These are phyloP conservation scores for Eurystomus gularis DNA, from an alignment of 2,113 vertebrate genomes.

Conservation along the genomic window DNA sequence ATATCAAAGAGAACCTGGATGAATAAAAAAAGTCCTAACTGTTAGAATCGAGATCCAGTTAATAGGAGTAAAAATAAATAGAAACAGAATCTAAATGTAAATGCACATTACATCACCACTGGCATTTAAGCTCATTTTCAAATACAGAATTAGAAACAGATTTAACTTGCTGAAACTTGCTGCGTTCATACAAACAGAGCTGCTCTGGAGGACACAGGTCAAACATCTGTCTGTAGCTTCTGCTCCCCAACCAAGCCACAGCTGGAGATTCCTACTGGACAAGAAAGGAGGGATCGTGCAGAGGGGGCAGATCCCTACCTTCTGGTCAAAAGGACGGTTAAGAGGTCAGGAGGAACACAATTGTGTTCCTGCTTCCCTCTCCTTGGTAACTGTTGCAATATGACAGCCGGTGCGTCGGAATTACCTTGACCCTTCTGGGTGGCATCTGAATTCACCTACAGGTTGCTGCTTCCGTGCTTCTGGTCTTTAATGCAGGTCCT, in stretches of 20 bases:
- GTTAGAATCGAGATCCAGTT: neutral
- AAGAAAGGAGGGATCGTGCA: neutral
- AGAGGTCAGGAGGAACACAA: neutral
- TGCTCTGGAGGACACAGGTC: neutral
- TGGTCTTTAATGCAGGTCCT: neutral
- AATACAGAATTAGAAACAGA: neutral
- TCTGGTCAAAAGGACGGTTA: neutral
- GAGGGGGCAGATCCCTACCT: neutral
- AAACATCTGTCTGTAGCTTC: neutral
- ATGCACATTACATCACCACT: conserved; percentile 40
- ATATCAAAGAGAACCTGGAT: neutral
- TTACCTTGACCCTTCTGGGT: neutral
- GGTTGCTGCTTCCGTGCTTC: neutral
- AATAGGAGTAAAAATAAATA: conserved; percentile 57
- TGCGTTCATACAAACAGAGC: neutral
- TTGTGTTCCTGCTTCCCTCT: neutral
- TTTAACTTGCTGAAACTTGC: neutral
- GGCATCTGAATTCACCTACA: accelerated
- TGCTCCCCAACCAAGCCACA: neutral
- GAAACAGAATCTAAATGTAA: conserved; percentile 51
- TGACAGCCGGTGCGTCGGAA: neutral
- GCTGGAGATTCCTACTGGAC: neutral
- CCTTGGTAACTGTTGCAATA: neutral
- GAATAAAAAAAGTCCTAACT: neutral
- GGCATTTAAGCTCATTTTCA: conserved; percentile 41